These are phyloP conservation scores for Ostrea denselamellosa DNA, from an alignment of 1,140 invertebrate species.

Conservation along the genomic window DNA sequence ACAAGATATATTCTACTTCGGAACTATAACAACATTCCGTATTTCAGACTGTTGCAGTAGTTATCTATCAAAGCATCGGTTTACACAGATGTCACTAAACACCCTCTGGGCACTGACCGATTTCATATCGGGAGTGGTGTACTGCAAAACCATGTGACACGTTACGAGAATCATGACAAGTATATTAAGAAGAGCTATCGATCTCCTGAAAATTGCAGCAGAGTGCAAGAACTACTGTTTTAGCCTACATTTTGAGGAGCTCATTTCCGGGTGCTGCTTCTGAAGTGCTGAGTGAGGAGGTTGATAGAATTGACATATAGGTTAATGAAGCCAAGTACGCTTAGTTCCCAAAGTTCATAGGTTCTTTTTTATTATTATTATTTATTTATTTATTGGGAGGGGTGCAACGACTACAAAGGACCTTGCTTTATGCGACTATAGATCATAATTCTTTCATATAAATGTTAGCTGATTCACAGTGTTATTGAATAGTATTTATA, in stretches of 20 bases:
- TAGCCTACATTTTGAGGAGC: neutral
- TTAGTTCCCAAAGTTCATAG: neutral
- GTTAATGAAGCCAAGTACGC: neutral
- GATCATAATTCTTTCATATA: neutral
- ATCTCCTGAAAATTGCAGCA: neutral
- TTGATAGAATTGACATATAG: neutral
- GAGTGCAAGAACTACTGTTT: neutral
- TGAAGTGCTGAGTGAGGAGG: neutral
- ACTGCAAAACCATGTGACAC: neutral
- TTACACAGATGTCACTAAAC: neutral
- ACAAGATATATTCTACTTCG: too few species aligned
- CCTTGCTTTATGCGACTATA: neutral
- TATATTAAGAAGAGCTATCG: constrained; percentile 8
- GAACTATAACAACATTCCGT: neutral
- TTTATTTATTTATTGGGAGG: too few species aligned
- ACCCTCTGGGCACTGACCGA: neutral
- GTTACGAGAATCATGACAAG: neutral
- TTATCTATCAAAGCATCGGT: neutral
- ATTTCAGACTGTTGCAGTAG: neutral
- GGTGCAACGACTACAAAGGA: neutral
- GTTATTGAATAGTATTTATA: neutral
- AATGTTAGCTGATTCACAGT: neutral
- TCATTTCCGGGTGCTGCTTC: constrained; percentile 11
- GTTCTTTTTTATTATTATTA: neutral
- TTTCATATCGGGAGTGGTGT: neutral